phyloP scores from a whole-genome alignment of 2,797 vertebrate species.

The Delichon dasypus region DNA sequence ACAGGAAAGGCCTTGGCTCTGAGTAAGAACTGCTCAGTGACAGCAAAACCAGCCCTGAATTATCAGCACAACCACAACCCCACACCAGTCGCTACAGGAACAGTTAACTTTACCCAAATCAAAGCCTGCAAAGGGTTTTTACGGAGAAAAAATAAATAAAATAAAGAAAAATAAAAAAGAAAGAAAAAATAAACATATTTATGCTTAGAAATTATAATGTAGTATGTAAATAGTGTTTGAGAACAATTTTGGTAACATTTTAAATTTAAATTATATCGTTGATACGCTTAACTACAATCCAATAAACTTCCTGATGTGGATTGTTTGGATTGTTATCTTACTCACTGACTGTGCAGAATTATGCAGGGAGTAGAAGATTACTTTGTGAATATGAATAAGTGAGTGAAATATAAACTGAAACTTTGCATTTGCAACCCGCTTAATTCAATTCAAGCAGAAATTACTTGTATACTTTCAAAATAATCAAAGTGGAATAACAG shows the following conservation, averaged over 20 bases:
- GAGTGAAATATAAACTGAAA: neutral
- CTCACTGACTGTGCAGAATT: neutral
- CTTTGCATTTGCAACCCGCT: neutral
- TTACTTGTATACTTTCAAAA: neutral
- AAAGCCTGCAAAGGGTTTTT: neutral
- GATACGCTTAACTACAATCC: neutral
- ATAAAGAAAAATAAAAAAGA: too few species aligned
- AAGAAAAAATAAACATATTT: neutral
- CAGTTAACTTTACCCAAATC: neutral
- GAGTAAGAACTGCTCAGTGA: accelerated
- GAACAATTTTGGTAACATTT: neutral
- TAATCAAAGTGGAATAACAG: neutral
- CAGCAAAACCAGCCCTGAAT: accelerated
- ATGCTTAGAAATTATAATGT: neutral
- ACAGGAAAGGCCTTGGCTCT: neutral
- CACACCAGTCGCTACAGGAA: neutral
- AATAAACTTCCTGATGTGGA: neutral
- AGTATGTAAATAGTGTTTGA: neutral
- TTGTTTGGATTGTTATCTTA: neutral
- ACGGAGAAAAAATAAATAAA: too few species aligned
- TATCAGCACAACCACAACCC: accelerated
- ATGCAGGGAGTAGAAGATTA: neutral
- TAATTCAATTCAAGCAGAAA: conserved; percentile 4
- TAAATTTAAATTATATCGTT: neutral
- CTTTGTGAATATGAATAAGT: neutral